A percentile compares a stretch with the other conserved stretches of the same genome.
Evolutionary conservation across 2,888 invertebrate species (phyloP).

Genomic region (Catocala sponsa): DNA sequence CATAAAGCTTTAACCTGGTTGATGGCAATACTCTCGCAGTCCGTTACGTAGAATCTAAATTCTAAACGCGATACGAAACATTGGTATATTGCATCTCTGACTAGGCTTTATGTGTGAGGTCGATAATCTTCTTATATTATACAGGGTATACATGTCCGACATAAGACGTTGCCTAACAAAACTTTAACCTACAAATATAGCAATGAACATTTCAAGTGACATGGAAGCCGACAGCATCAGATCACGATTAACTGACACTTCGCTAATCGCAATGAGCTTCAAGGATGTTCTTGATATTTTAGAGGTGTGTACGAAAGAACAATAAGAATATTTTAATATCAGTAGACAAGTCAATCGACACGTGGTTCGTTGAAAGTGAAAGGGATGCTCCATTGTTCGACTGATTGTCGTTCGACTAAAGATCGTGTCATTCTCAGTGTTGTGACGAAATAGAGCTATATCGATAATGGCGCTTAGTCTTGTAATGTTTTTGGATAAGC

Average conservation of each 20-base stretch:
- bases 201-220: no score
- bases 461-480: conserved; percentile 53
- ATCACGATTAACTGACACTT: neutral
- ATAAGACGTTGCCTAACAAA: no score
- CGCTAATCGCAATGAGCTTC: conserved; percentile 4
- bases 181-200: conserved; percentile 3
- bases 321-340: conserved; percentile 52
- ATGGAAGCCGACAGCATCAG: no score
- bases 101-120: no score
- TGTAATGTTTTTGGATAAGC: conserved; percentile 8
- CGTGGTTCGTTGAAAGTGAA: conserved; percentile 75
- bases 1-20: no score
- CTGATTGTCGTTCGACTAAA: conserved; percentile 75
- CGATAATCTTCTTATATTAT: no score
- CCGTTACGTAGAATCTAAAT: no score
- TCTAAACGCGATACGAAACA: no score
- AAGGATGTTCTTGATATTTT: conserved; percentile 8
- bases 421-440: conserved; percentile 83
- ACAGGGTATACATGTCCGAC: no score
- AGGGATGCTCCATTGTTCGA: conserved; percentile 76
- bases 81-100: no score
- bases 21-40: no score
- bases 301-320: conserved; percentile 40
- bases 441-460: conserved; percentile 72
- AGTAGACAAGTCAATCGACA: conserved; percentile 75